Evolutionary conservation across 1,140 invertebrate genomes (phyloP).

Genomic region (Anthonomus grandis): DNA sequence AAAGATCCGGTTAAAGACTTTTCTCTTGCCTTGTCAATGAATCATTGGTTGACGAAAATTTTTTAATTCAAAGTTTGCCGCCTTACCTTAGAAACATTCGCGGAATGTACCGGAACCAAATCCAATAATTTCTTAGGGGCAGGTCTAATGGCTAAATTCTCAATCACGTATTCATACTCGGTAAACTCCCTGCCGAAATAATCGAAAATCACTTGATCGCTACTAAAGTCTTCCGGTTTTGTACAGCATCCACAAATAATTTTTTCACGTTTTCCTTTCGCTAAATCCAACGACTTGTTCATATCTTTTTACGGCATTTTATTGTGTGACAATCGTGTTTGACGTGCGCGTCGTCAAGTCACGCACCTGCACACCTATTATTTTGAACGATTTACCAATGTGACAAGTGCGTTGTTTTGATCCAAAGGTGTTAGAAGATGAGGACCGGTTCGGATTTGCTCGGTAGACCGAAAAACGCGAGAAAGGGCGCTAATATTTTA

Average conservation of each 20-base stretch:
- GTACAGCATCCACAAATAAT: constrained; percentile 15
- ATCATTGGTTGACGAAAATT: too few species aligned
- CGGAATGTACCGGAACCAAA: constrained; percentile 22
- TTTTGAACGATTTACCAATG: too few species aligned
- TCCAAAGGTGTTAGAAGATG: neutral
- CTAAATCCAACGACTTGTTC: too few species aligned
- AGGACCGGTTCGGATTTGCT: constrained; percentile 2
- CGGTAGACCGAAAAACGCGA: constrained; percentile 47
- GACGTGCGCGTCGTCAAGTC: neutral
- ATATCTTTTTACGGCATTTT: neutral
- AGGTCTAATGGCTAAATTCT: constrained; percentile 27
- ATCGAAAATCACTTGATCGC: constrained; percentile 19
- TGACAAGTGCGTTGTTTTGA: neutral
- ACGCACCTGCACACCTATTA: too few species aligned
- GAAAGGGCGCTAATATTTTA: constrained; percentile 51
- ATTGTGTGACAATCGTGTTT: neutral
- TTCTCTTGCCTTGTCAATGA: too few species aligned
- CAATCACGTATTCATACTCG: constrained; percentile 30
- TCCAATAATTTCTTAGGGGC: constrained; percentile 26
- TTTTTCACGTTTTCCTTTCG: constrained; percentile 9
- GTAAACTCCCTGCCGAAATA: constrained; percentile 28
- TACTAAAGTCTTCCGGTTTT: constrained; percentile 7
- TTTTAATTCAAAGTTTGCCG: too few species aligned
- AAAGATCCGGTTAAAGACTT: too few species aligned
- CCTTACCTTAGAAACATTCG: constrained; percentile 9